A percentile compares a stretch with the other conserved stretches of the same genome.
These are phyloP conservation scores for Drosophila chauvacae DNA, from an alignment of 1,140 invertebrate species.

Conservation along the genomic window DNA sequence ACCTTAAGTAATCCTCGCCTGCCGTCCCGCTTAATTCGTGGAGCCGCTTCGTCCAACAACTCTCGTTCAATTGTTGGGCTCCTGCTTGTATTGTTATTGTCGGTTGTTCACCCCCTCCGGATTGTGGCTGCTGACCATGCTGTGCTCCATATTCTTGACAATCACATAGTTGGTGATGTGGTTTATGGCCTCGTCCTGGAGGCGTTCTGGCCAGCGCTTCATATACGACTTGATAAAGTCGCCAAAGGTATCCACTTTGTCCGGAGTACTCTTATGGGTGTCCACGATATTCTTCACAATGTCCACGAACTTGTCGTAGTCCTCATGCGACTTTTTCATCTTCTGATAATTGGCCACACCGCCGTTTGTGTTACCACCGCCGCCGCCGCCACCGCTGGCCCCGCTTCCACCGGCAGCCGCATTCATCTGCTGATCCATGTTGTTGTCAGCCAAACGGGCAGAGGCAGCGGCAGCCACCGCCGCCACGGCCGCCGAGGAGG, in stretches of 20 bases:
- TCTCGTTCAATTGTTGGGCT: slow-evolving; percentile 74
- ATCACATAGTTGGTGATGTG: slow-evolving; percentile 83
- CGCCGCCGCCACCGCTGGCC: slow-evolving; percentile 61
- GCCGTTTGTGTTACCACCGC: slow-evolving; percentile 75
- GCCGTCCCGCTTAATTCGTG: slow-evolving; percentile 31
- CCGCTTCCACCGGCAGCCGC: slow-evolving; percentile 61
- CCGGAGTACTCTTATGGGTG: slow-evolving; percentile 77
- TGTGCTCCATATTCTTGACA: slow-evolving; percentile 84
- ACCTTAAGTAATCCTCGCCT: slow-evolving; percentile 63
- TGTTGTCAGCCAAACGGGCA: slow-evolving; percentile 74
- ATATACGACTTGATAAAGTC: slow-evolving; percentile 83
- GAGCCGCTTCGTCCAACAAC: slow-evolving; percentile 76
- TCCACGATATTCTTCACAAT: slow-evolving; percentile 84
- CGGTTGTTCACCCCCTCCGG: slow-evolving; percentile 73
- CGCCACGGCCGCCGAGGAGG: slow-evolving; percentile 78
- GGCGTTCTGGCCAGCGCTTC: slow-evolving; percentile 79
- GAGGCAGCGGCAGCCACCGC: slow-evolving; percentile 77
- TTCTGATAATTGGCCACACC: slow-evolving; percentile 80
- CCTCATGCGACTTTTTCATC: slow-evolving; percentile 82
- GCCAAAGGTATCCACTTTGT: slow-evolving; percentile 80
- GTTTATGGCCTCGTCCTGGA: slow-evolving; percentile 83
- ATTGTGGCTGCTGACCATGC: slow-evolving; percentile 71
- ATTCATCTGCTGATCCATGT: slow-evolving; percentile 78
- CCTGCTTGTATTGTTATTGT: slow-evolving; percentile 83
- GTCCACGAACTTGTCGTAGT: slow-evolving; percentile 83